Evolutionary conservation across 1,140 invertebrate species (phyloP).

Genomic region (Zaprionus tsacasi): DNA sequence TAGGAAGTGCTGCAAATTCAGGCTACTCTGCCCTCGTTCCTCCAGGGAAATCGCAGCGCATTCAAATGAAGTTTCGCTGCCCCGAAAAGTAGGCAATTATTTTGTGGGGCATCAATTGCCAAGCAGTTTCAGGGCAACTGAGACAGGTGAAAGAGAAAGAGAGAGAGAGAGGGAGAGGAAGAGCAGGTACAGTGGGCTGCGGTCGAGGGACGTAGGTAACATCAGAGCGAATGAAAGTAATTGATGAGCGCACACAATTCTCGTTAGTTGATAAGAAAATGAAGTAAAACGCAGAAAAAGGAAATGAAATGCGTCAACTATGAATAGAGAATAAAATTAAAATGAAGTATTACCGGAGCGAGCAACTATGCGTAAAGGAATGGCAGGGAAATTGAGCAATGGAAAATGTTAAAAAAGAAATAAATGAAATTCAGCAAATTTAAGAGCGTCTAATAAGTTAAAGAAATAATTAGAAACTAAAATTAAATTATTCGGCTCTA

Average conservation of each 20-base stretch:
- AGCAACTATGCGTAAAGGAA: background rate
- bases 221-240: conserved; percentile 16
- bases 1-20: conserved; percentile 28
- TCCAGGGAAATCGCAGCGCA: conserved; percentile 46
- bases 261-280: background rate
- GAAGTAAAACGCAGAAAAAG: background rate
- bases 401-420: no score
- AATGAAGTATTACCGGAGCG: background rate
- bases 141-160: conserved; percentile 41
- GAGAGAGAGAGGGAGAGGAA: conserved; percentile 1
- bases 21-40: conserved; percentile 28
- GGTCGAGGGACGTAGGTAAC: background rate
- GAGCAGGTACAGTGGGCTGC: background rate
- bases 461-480: no score
- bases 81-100: conserved; percentile 73
- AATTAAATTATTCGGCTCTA: no score
- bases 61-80: conserved; percentile 60
- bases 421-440: no score
- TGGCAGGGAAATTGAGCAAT: background rate
- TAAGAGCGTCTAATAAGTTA: no score
- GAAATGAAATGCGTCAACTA: background rate
- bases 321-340: background rate
- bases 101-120: conserved; percentile 59
- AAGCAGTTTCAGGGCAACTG: conserved; percentile 4
- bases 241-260: conserved; percentile 29